These are phyloP conservation scores for Jacana jacana DNA, from an alignment of 2,113 vertebrate species.

Conservation along the genomic window DNA sequence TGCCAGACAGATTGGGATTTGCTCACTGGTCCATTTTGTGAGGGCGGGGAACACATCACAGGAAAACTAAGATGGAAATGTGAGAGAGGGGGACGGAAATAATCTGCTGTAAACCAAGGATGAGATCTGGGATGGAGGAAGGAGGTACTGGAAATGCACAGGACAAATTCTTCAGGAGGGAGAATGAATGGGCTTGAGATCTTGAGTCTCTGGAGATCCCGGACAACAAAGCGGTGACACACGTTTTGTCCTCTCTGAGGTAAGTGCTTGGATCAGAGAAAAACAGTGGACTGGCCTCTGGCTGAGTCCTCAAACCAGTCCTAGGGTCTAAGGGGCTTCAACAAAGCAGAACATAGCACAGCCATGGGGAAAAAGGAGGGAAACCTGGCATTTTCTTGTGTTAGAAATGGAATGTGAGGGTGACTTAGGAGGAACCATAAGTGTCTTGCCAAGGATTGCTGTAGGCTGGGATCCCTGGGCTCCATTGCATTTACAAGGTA, in stretches of 20 bases:
- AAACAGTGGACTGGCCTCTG: neutral
- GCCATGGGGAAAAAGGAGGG: neutral
- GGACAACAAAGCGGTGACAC: neutral
- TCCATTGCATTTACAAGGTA: neutral
- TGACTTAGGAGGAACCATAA: neutral
- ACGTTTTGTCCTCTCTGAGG: neutral
- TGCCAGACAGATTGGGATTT: neutral
- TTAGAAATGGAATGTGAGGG: neutral
- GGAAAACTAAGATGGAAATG: neutral
- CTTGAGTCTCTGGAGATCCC: neutral
- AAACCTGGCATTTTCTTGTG: neutral
- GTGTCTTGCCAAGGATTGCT: neutral
- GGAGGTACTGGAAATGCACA: neutral
- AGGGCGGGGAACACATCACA: neutral
- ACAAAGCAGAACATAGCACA: neutral
- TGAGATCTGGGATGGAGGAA: neutral
- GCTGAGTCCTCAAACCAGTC: neutral
- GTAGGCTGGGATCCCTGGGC: neutral
- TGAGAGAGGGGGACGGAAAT: too few species aligned
- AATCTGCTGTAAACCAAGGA: neutral
- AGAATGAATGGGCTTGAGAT: neutral
- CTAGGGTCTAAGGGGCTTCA: neutral
- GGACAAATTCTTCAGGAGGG: neutral
- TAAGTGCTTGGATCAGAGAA: neutral
- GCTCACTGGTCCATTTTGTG: neutral